These are phyloP conservation scores for Oophaga sylvatica DNA, from an alignment of 2,797 vertebrate genomes.

Conservation along the genomic window DNA sequence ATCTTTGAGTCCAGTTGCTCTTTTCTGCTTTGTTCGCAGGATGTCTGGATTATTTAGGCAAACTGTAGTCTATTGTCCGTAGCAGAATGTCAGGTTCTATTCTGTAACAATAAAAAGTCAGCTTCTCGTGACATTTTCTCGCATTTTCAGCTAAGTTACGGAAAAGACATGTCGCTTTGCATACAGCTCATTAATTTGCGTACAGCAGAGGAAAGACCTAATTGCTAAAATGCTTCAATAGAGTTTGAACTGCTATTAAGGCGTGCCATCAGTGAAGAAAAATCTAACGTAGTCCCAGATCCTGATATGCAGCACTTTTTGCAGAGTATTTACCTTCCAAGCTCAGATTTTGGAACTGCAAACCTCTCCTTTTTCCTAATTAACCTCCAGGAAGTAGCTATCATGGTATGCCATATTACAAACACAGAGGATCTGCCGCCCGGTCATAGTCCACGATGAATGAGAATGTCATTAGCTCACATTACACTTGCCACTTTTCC, in stretches of 20 bases:
- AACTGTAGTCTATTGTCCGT: not conserved
- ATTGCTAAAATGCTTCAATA: conserved; percentile 41
- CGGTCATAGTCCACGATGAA: not conserved
- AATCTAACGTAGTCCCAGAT: not conserved
- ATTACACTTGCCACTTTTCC: not conserved
- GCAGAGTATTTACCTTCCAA: not conserved
- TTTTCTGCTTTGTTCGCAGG: conserved; percentile 18
- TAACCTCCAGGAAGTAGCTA: not conserved
- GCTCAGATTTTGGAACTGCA: not conserved
- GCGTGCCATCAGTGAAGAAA: not conserved
- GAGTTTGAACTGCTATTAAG: conserved; percentile 1
- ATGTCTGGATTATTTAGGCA: not conserved
- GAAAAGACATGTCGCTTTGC: not conserved
- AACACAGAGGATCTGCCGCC: not conserved
- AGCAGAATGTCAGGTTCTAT: conserved; percentile 23
- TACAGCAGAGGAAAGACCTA: not conserved
- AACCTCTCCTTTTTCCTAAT: not conserved
- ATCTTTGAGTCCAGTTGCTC: conserved; percentile 2
- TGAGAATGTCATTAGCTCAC: not conserved
- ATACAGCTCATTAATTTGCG: not conserved
- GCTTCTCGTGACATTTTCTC: not conserved
- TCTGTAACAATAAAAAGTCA: conserved; percentile 20
- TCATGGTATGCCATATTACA: not conserved
- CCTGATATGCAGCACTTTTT: not conserved
- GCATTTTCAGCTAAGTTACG: not conserved